Base-by-base conservation (phyloP, 2,888 invertebrate species). In the Tachina fera region DNA sequence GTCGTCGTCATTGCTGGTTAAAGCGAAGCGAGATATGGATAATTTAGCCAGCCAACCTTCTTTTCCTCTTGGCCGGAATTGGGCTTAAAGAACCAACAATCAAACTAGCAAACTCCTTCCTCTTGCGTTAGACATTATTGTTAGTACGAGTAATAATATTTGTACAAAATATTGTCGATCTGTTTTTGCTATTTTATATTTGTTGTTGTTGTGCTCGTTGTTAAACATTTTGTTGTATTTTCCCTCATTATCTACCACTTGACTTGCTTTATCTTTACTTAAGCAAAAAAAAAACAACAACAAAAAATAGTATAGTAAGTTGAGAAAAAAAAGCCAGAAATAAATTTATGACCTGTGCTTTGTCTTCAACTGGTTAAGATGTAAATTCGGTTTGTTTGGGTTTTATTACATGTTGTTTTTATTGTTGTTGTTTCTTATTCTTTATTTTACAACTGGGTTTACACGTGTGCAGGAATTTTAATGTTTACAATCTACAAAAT, bases 381-480 rank as follows among this genome's bases (percentile, higher is more conserved):
- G 82, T 74, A 85, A 85, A 82, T 82, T 74, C 41, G 22, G 68
- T 80, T 72, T 79, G 65, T 65, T 79, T 72, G 65, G 60, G 19
- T 72, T 47, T 58, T 39, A 31, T 45, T 67, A 45, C 45, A 11
- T 60, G 65, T 45, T 61, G 22, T 41, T 71, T 1, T 68, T 31
- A 31, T 31, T 31, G 31, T 31, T 77, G 49, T 49, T 68, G 16
- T 43, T 79, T 80, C 70, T 43, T 70, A 68, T 81, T 67, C 49
- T 80, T 65, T 65, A 45, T 76, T 53, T 68, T 70, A 79, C 56
- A 84, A 72, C 79, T 83, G 82, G 61, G 72, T 68, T 72, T 83
- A 79, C 87, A 84, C 84, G 81, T 84, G 87, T 87, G 81, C 86
- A 78, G 74, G 86, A 86, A 83, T 84, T 84, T 84, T 72, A 70